Conservation (phyloP, 2,113 vertebrate species). For the Columbina picui region DNA sequence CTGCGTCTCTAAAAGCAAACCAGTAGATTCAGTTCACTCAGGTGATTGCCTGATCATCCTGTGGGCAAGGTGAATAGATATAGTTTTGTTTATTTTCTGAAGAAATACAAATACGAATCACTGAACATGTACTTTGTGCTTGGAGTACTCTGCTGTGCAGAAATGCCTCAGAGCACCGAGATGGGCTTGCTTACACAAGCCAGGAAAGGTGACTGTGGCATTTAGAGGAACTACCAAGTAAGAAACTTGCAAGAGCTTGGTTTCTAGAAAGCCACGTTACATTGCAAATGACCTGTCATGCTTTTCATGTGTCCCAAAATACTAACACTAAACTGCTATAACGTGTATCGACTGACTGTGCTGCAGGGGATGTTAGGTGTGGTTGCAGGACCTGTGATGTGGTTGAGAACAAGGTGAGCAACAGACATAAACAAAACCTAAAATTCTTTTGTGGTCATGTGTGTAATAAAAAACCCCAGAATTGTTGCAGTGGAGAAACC, state of each 20-base stretch:
- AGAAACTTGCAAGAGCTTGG: not conserved
- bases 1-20: not conserved
- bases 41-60: not conserved
- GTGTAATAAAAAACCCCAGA: not conserved
- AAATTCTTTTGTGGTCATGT: not conserved
- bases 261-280: not conserved
- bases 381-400: not conserved
- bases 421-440: not conserved
- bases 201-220: not conserved
- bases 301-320: not conserved
- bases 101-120: not conserved
- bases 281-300: not conserved
- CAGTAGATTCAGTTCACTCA: not conserved
- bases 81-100: not conserved
- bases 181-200: not conserved
- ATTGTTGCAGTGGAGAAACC: not conserved
- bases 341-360: fast-evolving
- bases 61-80: not conserved
- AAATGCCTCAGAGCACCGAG: not conserved
- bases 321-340: not conserved
- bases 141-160: not conserved
- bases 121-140: not conserved
- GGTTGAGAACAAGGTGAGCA: not conserved
- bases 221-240: not conserved
- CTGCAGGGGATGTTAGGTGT: not conserved